These are phyloP conservation scores for Bos javanicus DNA, from an alignment of 2,113 vertebrate genomes.

Conservation along the genomic window DNA sequence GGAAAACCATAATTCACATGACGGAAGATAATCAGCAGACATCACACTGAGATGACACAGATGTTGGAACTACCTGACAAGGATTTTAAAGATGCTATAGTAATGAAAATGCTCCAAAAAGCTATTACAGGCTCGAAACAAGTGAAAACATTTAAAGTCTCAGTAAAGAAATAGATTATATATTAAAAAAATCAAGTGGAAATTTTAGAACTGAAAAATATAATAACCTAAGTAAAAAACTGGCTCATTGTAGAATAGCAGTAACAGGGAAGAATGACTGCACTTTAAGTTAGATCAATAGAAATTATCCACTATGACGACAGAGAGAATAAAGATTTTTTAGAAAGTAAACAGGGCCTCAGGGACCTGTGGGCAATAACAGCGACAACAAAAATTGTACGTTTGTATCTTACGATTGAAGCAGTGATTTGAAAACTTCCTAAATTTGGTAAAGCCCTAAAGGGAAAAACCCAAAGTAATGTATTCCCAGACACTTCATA, in stretches of 20 bases:
- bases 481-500: not conserved
- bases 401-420: not conserved
- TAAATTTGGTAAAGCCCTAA: not conserved
- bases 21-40: constrained; percentile 6
- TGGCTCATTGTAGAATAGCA: not conserved
- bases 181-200: not conserved
- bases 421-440: not conserved
- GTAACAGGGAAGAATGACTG: not conserved
- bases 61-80: constrained; percentile 29
- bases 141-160: not conserved
- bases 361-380: not conserved
- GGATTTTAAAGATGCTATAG: constrained; percentile 17
- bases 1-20: constrained; percentile 25
- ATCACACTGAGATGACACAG: not conserved
- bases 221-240: not conserved
- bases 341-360: not conserved
- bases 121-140: constrained; percentile 4
- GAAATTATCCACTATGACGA: not conserved
- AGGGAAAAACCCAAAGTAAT: not conserved
- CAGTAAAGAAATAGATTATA: not conserved
- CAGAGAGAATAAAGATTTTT: not conserved
- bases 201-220: constrained; percentile 20
- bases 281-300: not conserved
- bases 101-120: not conserved
- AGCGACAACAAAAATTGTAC: not conserved